Evolutionary conservation across 35 echinoderm and acorn worm species (phyloP), one percentile per base, ranked within the genome.

Genomic region (Ptychodera flava): DNA sequence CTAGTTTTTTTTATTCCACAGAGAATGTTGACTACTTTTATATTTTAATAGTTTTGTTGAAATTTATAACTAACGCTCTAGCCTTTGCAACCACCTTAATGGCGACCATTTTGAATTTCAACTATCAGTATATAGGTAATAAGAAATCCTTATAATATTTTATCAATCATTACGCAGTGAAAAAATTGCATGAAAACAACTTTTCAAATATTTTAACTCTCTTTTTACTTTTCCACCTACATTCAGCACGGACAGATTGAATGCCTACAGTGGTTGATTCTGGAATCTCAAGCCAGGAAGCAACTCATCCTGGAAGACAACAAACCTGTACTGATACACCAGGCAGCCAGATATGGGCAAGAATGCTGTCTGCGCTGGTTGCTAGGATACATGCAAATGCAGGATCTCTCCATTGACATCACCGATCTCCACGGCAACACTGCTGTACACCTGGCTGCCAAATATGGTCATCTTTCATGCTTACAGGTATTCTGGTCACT

Each of bases 401-500:
- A 82, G 10, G 85, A 87, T 83, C 53, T 94, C 31, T 35, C 89
- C 16, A n/a, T 94, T 1, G 85, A 90, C 32, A 35, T 80, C 45
- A 83, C 82, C 35, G 92, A 94, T 78, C 85, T 83, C 86, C 85
- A 90, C 83, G 89, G 87, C 85, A 94, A 94, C 85, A 90, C 88
- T 16, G 88, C 92, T 29, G 85, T 77, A 31, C 92, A 94, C 36
- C 85, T 94, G 27, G 85, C 92, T 78, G 92, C 92, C 53, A 90
- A 89, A 33, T 90, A 94, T 94, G 92, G 92, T 14, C 88, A 94
- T 90, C 92, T 94, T 0, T 33, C 1, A 1, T 90, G 92, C 84
- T 37, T 94, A 34, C 92, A 94, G 92, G 92, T 94, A n/a, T 83
- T 77, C 79, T n/a, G n/a, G n/a, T n/a, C n/a, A n/a, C n/a, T n/a